These are phyloP conservation scores for Cydia amplana DNA, from an alignment of 1,140 invertebrate genomes.

Conservation along the genomic window DNA sequence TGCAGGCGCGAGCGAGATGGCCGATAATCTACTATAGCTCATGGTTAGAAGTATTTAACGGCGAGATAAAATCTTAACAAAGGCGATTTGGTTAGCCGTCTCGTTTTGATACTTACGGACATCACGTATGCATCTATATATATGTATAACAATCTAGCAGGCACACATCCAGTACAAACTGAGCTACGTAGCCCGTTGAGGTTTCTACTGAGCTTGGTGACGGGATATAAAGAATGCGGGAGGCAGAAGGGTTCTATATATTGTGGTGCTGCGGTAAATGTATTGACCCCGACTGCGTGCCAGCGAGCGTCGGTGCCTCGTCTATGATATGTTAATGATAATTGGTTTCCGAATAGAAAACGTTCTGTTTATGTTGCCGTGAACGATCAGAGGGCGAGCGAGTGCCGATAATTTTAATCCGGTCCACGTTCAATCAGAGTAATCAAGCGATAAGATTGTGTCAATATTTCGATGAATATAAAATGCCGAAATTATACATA, in stretches of 20 bases:
- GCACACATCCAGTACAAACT: constrained; percentile 44
- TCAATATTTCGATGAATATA: constrained; percentile 48
- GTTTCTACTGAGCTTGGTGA: constrained; percentile 30
- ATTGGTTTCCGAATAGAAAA: constrained; percentile 74
- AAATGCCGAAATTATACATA: constrained; percentile 30
- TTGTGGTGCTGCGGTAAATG: constrained; percentile 64
- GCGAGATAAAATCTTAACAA: constrained; percentile 77
- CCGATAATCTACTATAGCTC: constrained; percentile 60
- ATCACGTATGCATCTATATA: constrained; percentile 69
- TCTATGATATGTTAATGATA: constrained; percentile 77
- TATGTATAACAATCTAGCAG: constrained; percentile 52
- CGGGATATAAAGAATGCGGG: constrained; percentile 33
- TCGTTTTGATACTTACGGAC: constrained; percentile 71
- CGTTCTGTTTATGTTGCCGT: constrained; percentile 60
- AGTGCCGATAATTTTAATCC: constrained; percentile 57
- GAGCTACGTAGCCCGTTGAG: constrained; percentile 41
- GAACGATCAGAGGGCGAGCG: constrained; percentile 54
- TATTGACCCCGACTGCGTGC: constrained; percentile 73
- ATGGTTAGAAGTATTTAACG: constrained; percentile 77
- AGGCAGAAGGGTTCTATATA: constrained; percentile 47
- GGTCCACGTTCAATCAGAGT: constrained; percentile 45
- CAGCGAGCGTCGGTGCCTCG: constrained; percentile 65
- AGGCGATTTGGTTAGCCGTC: constrained; percentile 74
- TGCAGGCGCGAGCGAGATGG: constrained; percentile 59
- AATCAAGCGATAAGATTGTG: constrained; percentile 56